These are phyloP conservation scores for Sphyrna mokarran DNA, from an alignment of 2,113 vertebrate genomes.

Conservation along the genomic window DNA sequence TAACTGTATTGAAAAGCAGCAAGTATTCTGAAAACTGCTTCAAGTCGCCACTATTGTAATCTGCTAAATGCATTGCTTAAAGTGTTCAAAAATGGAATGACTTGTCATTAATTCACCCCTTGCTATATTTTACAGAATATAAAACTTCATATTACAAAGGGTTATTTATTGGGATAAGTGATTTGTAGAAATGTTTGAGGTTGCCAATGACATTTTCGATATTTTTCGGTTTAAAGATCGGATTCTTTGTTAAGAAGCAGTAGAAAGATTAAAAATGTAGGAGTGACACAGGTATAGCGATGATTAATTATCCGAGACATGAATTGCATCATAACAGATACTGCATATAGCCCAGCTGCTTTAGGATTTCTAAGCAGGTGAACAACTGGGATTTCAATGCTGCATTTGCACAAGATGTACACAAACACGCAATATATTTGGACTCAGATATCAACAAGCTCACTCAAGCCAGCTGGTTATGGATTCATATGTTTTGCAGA, in stretches of 20 bases:
- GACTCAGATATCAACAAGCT: not conserved
- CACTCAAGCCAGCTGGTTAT: not conserved
- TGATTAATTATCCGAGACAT: not conserved
- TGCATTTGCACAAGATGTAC: not conserved
- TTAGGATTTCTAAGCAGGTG: not conserved
- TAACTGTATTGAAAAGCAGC: too few species aligned
- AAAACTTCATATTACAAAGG: not conserved
- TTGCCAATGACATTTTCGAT: conserved; percentile 14
- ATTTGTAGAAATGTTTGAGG: not conserved
- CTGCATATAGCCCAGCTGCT: not conserved
- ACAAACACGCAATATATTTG: not conserved
- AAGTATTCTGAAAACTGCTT: conserved; percentile 18
- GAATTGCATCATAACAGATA: not conserved
- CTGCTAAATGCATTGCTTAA: not conserved
- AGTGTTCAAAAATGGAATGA: too few species aligned
- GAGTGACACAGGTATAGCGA: not conserved
- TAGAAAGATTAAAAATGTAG: conserved; percentile 25
- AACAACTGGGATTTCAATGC: not conserved
- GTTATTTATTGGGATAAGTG: conserved; percentile 3
- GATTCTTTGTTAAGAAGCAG: conserved; percentile 2
- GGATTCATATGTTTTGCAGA: not conserved
- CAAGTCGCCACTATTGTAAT: not conserved
- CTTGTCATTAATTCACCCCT: not conserved
- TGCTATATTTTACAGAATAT: not conserved
- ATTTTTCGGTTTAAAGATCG: not conserved